These are phyloP conservation scores for Drosophila mimica DNA, from an alignment of 2,888 invertebrate genomes.

Conservation along the genomic window DNA sequence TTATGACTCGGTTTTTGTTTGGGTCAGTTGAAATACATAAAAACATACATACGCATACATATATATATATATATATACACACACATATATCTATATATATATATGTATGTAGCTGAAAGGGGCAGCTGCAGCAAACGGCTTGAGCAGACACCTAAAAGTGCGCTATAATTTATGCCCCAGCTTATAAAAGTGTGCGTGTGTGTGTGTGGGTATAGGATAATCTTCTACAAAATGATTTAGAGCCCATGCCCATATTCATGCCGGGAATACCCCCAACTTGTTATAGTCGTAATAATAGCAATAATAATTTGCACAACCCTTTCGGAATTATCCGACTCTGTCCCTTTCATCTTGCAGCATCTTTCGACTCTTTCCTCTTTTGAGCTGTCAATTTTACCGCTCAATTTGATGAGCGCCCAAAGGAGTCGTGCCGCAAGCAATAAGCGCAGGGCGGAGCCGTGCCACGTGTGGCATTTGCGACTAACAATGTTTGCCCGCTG, in stretches of 20 bases:
- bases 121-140: constrained; percentile 39
- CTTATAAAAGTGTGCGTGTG: neutral
- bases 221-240: constrained; percentile 66
- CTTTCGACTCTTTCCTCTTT: neutral
- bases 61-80: neutral
- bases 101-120: constrained; percentile 3
- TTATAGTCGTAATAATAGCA: constrained; percentile 71
- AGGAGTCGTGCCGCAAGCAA: neutral
- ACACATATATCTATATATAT: neutral
- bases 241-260: constrained; percentile 12
- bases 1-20: constrained; percentile 29
- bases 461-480: neutral
- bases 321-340: constrained; percentile 28
- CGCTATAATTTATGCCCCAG: constrained; percentile 50
- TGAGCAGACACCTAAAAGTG: constrained; percentile 51
- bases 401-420: constrained; percentile 60
- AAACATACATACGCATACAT: neutral
- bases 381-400: constrained; percentile 61
- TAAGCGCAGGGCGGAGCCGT: neutral
- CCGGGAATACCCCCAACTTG: constrained; percentile 38
- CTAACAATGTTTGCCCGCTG: constrained; percentile 9
- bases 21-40: constrained; percentile 44
- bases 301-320: constrained; percentile 77
- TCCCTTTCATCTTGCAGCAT: neutral
- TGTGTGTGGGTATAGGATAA: constrained; percentile 26